A percentile compares a stretch with the other conserved stretches of the same genome.
phyloP scores from a whole-genome alignment of 2,888 invertebrate species.

The Drosophila mettleri region DNA sequence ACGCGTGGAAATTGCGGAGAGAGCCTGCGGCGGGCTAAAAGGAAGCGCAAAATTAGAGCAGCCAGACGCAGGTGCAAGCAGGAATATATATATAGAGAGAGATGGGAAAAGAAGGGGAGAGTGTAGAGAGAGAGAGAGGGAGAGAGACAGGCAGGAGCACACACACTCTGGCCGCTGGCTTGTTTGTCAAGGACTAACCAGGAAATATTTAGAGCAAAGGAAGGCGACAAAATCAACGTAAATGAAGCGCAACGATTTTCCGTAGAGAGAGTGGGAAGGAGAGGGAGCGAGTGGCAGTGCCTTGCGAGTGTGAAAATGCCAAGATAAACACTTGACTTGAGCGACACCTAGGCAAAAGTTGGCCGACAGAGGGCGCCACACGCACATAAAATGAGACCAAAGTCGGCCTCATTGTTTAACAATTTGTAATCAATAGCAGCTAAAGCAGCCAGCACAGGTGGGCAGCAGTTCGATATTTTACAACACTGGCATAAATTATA shows the following conservation, averaged over 20 bases:
- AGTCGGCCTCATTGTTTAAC: slow-evolving; percentile 60
- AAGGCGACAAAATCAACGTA: slow-evolving; percentile 74
- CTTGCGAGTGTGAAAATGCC: slow-evolving; percentile 41
- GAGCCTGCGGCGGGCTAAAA: slow-evolving; percentile 66
- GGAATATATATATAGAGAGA: neutral
- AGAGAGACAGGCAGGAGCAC: neutral
- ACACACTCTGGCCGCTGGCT: slow-evolving; percentile 47
- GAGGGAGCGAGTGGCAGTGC: neutral
- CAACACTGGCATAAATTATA: slow-evolving; percentile 48
- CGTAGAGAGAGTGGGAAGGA: neutral
- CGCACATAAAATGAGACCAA: slow-evolving; percentile 4
- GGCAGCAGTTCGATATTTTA: slow-evolving; percentile 16
- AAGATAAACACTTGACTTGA: slow-evolving; percentile 57
- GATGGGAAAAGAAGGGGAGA: no score
- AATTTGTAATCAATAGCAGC: slow-evolving; percentile 72
- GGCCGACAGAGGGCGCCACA: slow-evolving; percentile 23
- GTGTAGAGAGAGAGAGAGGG: neutral
- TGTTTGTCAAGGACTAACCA: slow-evolving; percentile 70
- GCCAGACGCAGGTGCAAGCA: slow-evolving; percentile 33
- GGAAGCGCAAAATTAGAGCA: slow-evolving; percentile 77
- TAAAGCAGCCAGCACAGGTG: neutral
- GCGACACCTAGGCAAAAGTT: slow-evolving; percentile 31
- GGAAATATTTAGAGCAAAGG: slow-evolving; percentile 69
- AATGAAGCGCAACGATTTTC: slow-evolving; percentile 70
- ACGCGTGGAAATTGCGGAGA: slow-evolving; percentile 74